Base-by-base conservation (phyloP, 1,140 invertebrate species). In the Triops cancriformis region DNA sequence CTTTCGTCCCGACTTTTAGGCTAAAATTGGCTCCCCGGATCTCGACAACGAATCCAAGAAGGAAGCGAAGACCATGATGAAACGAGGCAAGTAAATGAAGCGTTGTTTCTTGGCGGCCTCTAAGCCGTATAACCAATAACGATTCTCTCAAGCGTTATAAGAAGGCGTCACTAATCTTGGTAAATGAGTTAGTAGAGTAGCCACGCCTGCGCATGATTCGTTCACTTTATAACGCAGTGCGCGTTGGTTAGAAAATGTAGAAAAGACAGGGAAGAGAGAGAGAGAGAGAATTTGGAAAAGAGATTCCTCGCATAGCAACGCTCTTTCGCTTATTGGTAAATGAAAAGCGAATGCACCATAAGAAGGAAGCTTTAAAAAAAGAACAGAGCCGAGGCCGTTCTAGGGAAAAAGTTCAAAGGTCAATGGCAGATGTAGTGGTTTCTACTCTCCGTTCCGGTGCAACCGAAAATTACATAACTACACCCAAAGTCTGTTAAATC, bases 1-100 rank as follows among this genome's bases (percentile, higher is more conserved):
- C 51, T 64, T 64, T 64, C 18, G 51, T 64, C 51, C 31, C 31
- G 31, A 37, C 31, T 64, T 64, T 18, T 23, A 23, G 51, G 14
- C 51, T 64, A 64, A 64, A 64, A 64, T 64, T 64, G 51, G 51
- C 14, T 64, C 51, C 23, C 51, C 23, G 51, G 51, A 64, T 64
- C 51, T 18, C 51, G 51, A 23, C 51, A 18, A n/a, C 14, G 23
- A 64, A 64, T 23, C 7, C 51, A 14, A 14, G 23, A 23, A 64
- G 51, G 18, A 64, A 64, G 51, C 23, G 31, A 37, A 37, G 31
- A 7, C 31, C 31, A 37, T 37, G 31, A 37, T 37, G 31, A 37
- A 37, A 37, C 31, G 7, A 37, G 31, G 31, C 31, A 37, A 37
- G 31, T 37, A 37, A 37, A 37, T 37, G 31, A 37, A 37, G 31